Base-by-base conservation (phyloP, 1,140 invertebrate genomes). In the Microplitis mediator region DNA sequence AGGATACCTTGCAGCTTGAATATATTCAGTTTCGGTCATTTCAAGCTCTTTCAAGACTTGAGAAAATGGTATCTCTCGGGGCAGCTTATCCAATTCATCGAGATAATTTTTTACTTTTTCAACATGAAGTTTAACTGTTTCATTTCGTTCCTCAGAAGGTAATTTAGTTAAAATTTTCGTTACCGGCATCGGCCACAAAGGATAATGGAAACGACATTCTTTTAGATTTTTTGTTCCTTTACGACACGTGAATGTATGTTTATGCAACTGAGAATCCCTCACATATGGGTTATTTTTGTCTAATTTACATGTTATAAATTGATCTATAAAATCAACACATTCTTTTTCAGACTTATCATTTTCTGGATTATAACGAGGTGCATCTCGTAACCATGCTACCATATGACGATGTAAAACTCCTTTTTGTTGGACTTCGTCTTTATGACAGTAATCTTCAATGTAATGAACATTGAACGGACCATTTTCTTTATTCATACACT, bases 41-140 rank as follows among this genome's bases (percentile, higher is more conserved):
- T 35, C 31, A 23, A 62, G 9, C 8, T 62, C 60, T 34, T 62
- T 31, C 3, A 62, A 62, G 8, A 35, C 34, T 62, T 62, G 4
- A 32, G n/a, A 8, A 34, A 62, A 62, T 2, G 16, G n/a, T 32
- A 62, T 62, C 3, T 62, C 31, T 11, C 60, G 60, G 11, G 60
- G 60, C 3, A 32, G 23, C n/a, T 62, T 62, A 32, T 0, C 23
- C 31, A 62, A 31, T 35, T 62, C 32, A 34, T 23, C 32, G 3
- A 62, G 60, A 62, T 62, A 62, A 62, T 31, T 62, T 62, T 58
- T 58, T 58, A 62, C 34, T 6, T 62, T 62, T 35, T 31, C 60
- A n/a, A 32, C 23, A n/a, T 62, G 23, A 23, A 4, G 3, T 34
- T 62, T 62, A 62, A 62, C 60, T 1, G 0, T 9, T 9, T 31